phyloP scores from a whole-genome alignment of 2,797 vertebrate genomes.

The Gadopsis bispinosus region DNA sequence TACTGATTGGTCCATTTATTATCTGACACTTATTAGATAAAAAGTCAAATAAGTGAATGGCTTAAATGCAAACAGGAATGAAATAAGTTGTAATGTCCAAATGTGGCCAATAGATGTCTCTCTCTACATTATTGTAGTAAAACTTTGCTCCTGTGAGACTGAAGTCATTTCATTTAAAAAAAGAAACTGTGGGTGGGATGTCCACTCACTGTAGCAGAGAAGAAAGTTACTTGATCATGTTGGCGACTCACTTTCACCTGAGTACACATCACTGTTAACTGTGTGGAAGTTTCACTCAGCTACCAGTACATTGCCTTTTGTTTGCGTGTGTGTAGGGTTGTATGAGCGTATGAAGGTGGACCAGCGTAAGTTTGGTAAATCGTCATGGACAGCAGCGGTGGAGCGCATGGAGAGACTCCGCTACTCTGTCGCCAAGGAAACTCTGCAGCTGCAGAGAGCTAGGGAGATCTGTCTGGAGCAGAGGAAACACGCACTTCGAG shows the following conservation, averaged over 20 bases:
- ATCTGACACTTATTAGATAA: conserved; percentile 45
- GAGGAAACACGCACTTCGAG: conserved; percentile 92
- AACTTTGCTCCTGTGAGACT: background rate
- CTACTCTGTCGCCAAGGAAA: conserved; percentile 96
- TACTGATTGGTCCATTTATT: conserved; percentile 42
- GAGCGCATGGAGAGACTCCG: conserved; percentile 97
- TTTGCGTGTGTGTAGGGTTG: conserved; percentile 83
- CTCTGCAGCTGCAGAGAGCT: conserved; percentile 96
- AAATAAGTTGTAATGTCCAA: conserved; percentile 51
- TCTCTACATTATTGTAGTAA: conserved; percentile 30
- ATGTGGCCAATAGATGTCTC: conserved; percentile 70
- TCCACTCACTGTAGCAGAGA: conserved; percentile 1
- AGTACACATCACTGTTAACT: background rate
- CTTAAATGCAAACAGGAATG: conserved; percentile 5
- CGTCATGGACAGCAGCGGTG: conserved; percentile 94
- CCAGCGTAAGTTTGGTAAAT: conserved; percentile 96
- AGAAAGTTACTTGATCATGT: background rate
- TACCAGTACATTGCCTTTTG: background rate
- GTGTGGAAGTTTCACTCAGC: conserved; percentile 20
- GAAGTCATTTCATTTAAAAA: conserved; percentile 13
- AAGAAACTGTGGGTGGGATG: conserved; percentile 4
- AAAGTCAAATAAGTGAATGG: conserved; percentile 29
- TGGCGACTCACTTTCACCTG: conserved; percentile 22
- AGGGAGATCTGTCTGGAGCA: conserved; percentile 97
- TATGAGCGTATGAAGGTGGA: conserved; percentile 96